phyloP scores from a whole-genome alignment of 2,888 invertebrate species.

The Aporophyla nigra region DNA sequence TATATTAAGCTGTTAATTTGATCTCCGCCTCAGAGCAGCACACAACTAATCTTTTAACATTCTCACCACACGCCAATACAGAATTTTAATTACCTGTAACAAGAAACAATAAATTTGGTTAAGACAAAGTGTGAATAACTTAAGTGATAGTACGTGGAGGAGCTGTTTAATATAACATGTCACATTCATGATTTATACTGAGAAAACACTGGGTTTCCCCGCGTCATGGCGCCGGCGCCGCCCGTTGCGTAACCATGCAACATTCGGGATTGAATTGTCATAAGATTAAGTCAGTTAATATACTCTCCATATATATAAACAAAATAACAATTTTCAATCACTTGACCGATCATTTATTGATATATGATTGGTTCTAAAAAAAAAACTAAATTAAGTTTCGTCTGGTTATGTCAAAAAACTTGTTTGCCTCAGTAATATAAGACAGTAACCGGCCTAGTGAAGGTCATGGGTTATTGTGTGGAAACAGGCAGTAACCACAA shows the following conservation, averaged over 20 bases:
- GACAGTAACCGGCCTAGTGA: background rate
- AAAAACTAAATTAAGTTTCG: constrained; percentile 1
- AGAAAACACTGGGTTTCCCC: constrained; percentile 44
- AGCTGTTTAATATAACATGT: constrained; percentile 43
- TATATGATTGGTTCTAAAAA: background rate
- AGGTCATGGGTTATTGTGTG: too few relatives aligned
- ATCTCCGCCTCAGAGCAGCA: constrained; percentile 32
- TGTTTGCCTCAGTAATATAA: background rate
- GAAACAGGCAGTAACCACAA: too few relatives aligned
- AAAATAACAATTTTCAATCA: background rate
- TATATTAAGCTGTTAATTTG: constrained; percentile 34
- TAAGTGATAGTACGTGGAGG: constrained; percentile 45
- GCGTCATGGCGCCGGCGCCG: constrained; percentile 24
- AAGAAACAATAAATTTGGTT: constrained; percentile 66
- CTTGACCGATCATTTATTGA: background rate
- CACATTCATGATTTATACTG: constrained; percentile 28
- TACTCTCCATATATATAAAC: background rate
- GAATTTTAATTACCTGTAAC: constrained; percentile 68
- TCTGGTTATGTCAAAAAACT: background rate
- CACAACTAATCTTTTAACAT: constrained; percentile 49
- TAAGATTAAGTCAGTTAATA: background rate
- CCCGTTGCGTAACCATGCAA: constrained; percentile 23
- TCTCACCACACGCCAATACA: constrained; percentile 52
- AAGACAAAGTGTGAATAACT: constrained; percentile 58
- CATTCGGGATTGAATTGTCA: constrained; percentile 39